Base-by-base conservation (phyloP, 1,140 invertebrate species). In the Rhyzopertha dominica region DNA sequence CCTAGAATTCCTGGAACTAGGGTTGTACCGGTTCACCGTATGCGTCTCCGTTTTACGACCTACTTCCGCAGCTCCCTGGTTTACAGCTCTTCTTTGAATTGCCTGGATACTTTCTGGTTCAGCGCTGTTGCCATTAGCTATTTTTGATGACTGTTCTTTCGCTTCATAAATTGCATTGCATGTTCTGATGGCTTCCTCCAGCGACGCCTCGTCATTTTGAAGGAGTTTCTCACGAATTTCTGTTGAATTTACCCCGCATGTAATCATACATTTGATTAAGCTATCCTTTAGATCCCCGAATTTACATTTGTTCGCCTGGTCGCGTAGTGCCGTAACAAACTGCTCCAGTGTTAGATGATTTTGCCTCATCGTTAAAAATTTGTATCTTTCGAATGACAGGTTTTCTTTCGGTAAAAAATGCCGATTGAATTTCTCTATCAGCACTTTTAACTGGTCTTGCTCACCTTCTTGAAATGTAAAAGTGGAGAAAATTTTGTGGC, bases 201-300 rank as follows among this genome's bases (percentile, higher is more conserved):
- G n/a, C n/a, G n/a, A n/a, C n/a, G n/a, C 17, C 5, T 48, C 41
- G 32, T 56, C 56, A 32, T 58, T 48, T 28, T 53, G 47, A 4
- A 61, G 31, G 16, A 61, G 30, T 49, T 45, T 53, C 43, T 58
- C 58, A 38, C 52, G 30, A 2, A 58, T 45, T 12, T 7, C 29
- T 17, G 35, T 28, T 18, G 57, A 47, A 16, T 25, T 49, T 31
- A 55, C 22, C 4, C 51, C 47, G 38, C 51, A 49, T 0, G 34
- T 41, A 9, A 54, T 10, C 16, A 54, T 39, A 10, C 26, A 34
- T 36, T 24, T 31, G 3, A 28, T 23, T 28, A 49, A 26, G 22
- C 36, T 36, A 2, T 49, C 47, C 16, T 48, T 29, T 24, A 53
- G 18, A 1, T 10, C 29, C 12, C 19, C 26, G 1, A 53, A 30